Base-by-base conservation (phyloP, 2,888 invertebrate species). In the Malacosoma neustria region DNA sequence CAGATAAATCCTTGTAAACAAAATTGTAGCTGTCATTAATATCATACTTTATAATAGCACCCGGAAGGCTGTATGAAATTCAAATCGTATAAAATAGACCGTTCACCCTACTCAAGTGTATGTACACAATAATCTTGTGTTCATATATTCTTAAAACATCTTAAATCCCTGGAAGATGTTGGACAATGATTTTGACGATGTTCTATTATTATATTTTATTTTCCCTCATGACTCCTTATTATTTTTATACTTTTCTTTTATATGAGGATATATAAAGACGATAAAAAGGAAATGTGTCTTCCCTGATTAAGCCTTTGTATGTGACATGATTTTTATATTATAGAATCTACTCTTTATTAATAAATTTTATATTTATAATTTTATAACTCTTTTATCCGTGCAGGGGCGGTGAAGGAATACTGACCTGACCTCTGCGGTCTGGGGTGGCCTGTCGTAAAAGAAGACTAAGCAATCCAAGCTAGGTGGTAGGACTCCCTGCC, bases 221-320 rank as follows among this genome's bases (percentile, higher is more conserved):
- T 66, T 66, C 64, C 64, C 56, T 62, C 58, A 56, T 66, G 61
- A 61, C 66, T 69, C 65, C 76, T 79, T 79, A 81, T 81, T 81
- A 81, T 80, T 80, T 77, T 79, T 72, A 77, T 74, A 71, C 63
- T 63, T 71, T 69, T 75, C 70, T 72, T n/a, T 73, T 72, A 71
- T 77, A 68, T 62, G 67, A 70, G 64, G 65, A 72, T 68, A 72
- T 75, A 79, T 76, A n/a, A n/a, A 69, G 73, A 61, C 70, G 63
- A 73, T 79, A 79, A 80, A 76, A 74, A 62, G 54, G 69, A 70
- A 74, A 77, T 72, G 70, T 71, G 62, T 69, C 67, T 66, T 71
- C 72, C 72, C 68, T 75, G 79, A 80, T 81, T 79, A 79, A 73
- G 67, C 70, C 65, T 56, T 61, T 54, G 52, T 57, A 22, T 22